These are phyloP conservation scores for Chouioia cunea DNA, from an alignment of 2,888 invertebrate species.

Conservation along the genomic window DNA sequence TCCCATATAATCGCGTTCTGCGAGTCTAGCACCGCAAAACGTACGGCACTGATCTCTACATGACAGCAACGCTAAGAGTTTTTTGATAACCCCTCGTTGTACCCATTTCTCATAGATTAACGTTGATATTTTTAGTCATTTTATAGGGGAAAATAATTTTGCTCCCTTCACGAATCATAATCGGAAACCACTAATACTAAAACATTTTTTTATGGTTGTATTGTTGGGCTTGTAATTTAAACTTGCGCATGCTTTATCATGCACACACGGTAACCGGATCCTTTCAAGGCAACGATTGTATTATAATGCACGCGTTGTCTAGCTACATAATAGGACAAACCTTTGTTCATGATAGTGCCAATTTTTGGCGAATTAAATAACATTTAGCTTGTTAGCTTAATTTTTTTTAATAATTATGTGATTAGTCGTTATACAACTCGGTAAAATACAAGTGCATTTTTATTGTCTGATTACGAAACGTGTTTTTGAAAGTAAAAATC, in stretches of 20 bases:
- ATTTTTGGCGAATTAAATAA: conserved; percentile 13
- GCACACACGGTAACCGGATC: conserved; percentile 27
- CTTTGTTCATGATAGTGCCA: conserved; percentile 26
- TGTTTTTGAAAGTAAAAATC: too few species aligned
- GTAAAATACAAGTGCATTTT: too few species aligned
- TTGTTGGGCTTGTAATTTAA: conserved; percentile 22
- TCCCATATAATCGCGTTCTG: conserved; percentile 16
- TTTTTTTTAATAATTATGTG: too few species aligned
- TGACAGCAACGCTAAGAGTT: conserved; percentile 3
- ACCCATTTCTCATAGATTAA: too few species aligned
- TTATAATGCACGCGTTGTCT: conserved; percentile 25
- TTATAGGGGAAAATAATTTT: too few species aligned
- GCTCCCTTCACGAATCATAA: too few species aligned
- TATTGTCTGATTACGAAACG: too few species aligned
- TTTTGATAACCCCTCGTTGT: conserved; percentile 21
- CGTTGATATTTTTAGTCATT: too few species aligned
- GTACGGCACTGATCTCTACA: too few species aligned
- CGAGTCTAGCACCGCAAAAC: conserved; percentile 4
- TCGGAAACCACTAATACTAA: too few species aligned
- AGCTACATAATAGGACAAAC: conserved; percentile 1
- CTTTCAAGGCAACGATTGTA: conserved; percentile 20
- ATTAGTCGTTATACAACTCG: too few species aligned
- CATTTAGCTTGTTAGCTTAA: neutral
- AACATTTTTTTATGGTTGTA: too few species aligned
- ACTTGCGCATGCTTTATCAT: neutral